Conservation (phyloP, 2,113 vertebrate species). For the Riparia riparia region DNA sequence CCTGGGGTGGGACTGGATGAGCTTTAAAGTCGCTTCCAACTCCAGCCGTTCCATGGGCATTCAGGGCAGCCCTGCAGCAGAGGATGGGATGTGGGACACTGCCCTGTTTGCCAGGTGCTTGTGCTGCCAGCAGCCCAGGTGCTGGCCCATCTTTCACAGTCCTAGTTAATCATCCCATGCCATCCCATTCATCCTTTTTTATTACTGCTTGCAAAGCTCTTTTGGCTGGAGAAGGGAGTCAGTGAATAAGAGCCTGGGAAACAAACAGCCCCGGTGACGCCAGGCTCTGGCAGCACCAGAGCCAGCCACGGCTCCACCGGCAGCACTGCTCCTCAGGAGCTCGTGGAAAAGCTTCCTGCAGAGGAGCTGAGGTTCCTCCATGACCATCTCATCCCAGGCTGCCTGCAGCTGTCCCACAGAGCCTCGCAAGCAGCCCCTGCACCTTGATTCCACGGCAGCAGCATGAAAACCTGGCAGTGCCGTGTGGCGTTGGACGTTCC, state of each 20-base stretch:
- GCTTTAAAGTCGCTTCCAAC: background rate
- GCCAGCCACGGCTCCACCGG: background rate
- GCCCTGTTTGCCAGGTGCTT: background rate
- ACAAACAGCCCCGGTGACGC: background rate
- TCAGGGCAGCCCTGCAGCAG: background rate
- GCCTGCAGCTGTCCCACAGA: background rate
- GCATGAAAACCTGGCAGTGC: background rate
- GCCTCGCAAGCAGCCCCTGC: background rate
- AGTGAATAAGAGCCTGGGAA: background rate
- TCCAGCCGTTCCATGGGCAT: background rate
- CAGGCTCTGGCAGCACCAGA: background rate
- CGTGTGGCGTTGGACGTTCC: no score
- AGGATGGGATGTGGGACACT: background rate
- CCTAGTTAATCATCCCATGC: constrained; percentile 1
- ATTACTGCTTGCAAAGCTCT: constrained; percentile 15
- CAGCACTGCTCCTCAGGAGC: background rate
- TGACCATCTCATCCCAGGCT: background rate
- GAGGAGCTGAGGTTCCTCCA: background rate
- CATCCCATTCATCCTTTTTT: constrained; percentile 17
- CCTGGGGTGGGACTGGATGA: background rate
- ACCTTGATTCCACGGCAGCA: background rate
- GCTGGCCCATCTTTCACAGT: background rate
- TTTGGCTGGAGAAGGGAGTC: constrained; percentile 17
- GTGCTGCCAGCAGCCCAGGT: background rate
- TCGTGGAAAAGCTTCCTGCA: background rate